A percentile compares a stretch with the other conserved stretches of the same genome.
Conservation (phyloP, 1,140 invertebrate species). For the Drosophila ogumai region DNA sequence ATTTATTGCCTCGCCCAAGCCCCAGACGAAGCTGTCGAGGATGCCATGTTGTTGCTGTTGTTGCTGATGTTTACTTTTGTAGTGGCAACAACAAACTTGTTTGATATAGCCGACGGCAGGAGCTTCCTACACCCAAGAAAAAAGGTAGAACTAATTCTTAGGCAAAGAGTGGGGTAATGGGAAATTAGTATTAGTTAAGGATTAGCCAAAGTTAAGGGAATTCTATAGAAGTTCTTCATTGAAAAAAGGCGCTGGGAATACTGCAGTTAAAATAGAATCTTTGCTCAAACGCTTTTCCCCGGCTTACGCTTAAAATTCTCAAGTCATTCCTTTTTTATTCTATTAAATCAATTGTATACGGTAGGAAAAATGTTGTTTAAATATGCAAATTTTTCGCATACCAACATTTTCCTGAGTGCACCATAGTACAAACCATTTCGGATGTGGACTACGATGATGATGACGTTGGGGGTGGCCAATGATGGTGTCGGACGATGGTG, state of each 20-base stretch:
- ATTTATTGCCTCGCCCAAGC: conserved; percentile 65
- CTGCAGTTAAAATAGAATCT: background rate
- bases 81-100: conserved; percentile 71
- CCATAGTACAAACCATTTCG: conserved; percentile 12
- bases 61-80: conserved; percentile 45
- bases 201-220: background rate
- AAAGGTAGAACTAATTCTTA: background rate
- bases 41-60: conserved; percentile 27
- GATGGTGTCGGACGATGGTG: conserved; percentile 46
- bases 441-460: conserved; percentile 54
- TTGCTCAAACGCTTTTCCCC: too few species aligned
- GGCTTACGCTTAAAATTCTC: background rate
- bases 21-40: conserved; percentile 50
- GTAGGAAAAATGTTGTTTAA: too few species aligned
- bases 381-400: background rate
- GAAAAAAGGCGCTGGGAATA: background rate
- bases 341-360: too few species aligned
- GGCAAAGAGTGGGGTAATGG: background rate
- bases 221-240: background rate
- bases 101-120: conserved; percentile 53
- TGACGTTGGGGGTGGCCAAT: conserved; percentile 38
- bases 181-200: conserved; percentile 6
- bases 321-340: background rate
- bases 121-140: conserved; percentile 23
- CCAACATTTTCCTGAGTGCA: conserved; percentile 7